These are phyloP conservation scores for Thereva unica DNA, from an alignment of 2,888 invertebrate species.

Conservation along the genomic window DNA sequence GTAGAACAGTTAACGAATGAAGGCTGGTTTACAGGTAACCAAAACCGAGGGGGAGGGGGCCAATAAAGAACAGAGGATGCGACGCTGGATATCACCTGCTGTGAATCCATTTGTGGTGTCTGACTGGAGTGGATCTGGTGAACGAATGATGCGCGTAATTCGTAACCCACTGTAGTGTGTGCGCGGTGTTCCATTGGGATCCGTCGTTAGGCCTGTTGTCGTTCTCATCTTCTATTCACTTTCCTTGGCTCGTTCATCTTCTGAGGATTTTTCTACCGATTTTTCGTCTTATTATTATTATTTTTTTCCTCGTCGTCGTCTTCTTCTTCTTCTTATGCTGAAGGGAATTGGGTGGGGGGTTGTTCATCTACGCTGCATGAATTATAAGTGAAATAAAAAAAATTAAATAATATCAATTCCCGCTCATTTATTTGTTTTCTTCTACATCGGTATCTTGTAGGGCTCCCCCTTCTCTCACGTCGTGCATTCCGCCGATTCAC, in stretches of 20 bases:
- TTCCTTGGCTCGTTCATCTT: conserved; percentile 17
- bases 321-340: neutral
- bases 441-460: conserved; percentile 8
- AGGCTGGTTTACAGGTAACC: neutral
- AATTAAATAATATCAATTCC: conserved; percentile 37
- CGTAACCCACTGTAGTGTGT: conserved; percentile 27
- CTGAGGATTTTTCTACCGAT: conserved; percentile 4
- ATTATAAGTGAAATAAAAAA: conserved; percentile 30
- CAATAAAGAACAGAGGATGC: conserved; percentile 11
- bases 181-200: conserved; percentile 22
- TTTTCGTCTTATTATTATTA: neutral
- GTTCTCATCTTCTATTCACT: conserved; percentile 16
- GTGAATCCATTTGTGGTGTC: conserved; percentile 38
- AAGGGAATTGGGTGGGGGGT: too few species aligned
- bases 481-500: conserved; percentile 7
- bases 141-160: conserved; percentile 34
- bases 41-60: neutral
- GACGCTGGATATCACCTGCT: conserved; percentile 41
- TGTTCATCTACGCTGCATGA: conserved; percentile 18
- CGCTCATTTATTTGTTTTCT: conserved; percentile 31
- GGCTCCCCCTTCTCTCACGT: neutral
- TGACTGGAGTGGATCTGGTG: conserved; percentile 31
- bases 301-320: conserved; percentile 1
- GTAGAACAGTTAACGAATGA: conserved; percentile 22
- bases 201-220: conserved; percentile 35